These are phyloP conservation scores for Pseudorasbora parva DNA, from an alignment of 2,113 vertebrate species.

Conservation along the genomic window DNA sequence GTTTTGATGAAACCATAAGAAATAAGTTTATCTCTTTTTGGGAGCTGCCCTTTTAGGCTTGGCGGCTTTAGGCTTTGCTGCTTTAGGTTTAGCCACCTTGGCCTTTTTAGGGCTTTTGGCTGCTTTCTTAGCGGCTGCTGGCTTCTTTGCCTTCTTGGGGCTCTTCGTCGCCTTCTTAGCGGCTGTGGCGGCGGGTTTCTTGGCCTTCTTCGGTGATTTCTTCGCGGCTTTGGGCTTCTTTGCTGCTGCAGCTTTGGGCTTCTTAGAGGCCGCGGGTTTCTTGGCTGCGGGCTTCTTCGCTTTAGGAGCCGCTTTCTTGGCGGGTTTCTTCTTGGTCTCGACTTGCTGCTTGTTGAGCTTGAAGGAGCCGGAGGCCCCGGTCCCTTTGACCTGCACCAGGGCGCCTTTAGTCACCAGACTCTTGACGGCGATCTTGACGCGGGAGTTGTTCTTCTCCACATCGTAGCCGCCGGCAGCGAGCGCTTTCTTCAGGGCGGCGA, in stretches of 20 bases:
- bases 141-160: background rate
- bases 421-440: background rate
- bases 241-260: background rate
- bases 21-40: background rate
- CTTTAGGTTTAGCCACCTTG: background rate
- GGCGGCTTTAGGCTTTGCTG: background rate
- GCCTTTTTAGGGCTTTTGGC: conserved; percentile 3
- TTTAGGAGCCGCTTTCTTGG: background rate
- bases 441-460: conserved; percentile 25
- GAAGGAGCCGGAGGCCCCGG: background rate
- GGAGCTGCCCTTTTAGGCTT: conserved; percentile 3
- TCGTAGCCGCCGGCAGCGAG: background rate
- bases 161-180: background rate
- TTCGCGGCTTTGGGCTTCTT: conserved; percentile 1
- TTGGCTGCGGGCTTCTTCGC: background rate
- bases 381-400: background rate
- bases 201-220: background rate
- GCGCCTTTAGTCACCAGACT: background rate
- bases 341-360: background rate
- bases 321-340: conserved; percentile 3
- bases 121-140: background rate
- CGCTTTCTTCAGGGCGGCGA: conserved; percentile 29
- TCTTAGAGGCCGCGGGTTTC: background rate
- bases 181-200: background rate
- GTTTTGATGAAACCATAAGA: background rate